Conservation (phyloP, 2,888 invertebrate species). For the Pherbina coryleti region DNA sequence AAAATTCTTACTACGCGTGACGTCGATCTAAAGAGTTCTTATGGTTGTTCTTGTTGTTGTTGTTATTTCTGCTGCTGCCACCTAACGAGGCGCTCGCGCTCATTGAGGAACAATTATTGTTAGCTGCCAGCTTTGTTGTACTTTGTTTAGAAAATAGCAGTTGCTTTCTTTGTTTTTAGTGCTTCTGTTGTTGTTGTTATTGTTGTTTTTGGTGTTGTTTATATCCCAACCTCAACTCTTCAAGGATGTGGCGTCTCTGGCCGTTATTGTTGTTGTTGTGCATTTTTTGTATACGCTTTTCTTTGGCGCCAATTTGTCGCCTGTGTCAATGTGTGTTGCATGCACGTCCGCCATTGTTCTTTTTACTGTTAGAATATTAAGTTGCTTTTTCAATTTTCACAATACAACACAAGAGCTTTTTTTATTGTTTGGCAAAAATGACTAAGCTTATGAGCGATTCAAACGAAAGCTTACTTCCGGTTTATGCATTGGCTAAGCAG, state of each 20-base stretch:
- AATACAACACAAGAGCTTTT: background rate
- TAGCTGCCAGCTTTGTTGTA: background rate
- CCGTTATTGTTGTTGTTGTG: constrained; percentile 7
- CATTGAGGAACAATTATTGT: constrained; percentile 1
- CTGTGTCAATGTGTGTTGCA: background rate
- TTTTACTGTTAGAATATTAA: background rate
- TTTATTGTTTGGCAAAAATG: background rate
- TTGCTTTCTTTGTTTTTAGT: constrained; percentile 18
- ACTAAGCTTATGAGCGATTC: too few species aligned
- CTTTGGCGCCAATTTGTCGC: constrained; percentile 38
- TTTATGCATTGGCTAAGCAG: background rate
- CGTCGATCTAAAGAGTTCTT: background rate
- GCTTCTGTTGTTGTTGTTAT: constrained; percentile 34
- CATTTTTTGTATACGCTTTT: constrained; percentile 8
- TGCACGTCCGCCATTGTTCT: background rate
- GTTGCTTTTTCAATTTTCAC: background rate
- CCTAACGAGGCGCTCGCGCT: background rate
- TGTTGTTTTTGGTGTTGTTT: constrained; percentile 34
- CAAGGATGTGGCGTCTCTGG: background rate
- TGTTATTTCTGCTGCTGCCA: constrained; percentile 34
- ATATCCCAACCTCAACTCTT: constrained; percentile 27
- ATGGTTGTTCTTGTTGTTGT: constrained; percentile 16
- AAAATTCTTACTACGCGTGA: constrained; percentile 18
- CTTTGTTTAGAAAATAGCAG: constrained; percentile 25
- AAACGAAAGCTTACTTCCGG: background rate